Percentiles rank a stretch among this genome's conserved stretches.
Conservation (phyloP, 2,888 invertebrate species). For the Drosophila affinis region DNA sequence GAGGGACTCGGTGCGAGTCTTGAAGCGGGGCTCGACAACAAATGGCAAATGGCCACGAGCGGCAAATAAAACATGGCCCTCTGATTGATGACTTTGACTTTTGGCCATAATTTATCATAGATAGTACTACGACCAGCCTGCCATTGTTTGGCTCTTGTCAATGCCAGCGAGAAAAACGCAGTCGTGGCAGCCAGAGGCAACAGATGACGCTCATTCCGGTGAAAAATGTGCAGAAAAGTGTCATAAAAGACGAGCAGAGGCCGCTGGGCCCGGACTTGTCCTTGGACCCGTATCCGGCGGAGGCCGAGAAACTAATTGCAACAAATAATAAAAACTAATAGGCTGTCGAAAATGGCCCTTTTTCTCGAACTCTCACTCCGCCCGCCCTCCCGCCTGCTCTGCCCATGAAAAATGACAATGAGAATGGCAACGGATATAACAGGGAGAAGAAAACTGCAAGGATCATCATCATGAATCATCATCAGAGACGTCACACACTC, state of each 20-base stretch:
- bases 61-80: conserved; percentile 73
- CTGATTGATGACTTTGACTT: conserved; percentile 79
- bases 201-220: conserved; percentile 76
- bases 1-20: background rate
- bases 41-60: conserved; percentile 68
- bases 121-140: conserved; percentile 53
- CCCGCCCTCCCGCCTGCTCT: conserved; percentile 2
- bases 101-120: conserved; percentile 79
- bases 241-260: conserved; percentile 55
- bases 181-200: conserved; percentile 55
- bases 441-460: conserved; percentile 59
- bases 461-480: conserved; percentile 78
- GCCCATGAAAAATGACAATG: conserved; percentile 74
- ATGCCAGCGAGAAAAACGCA: conserved; percentile 52
- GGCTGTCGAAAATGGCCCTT: conserved; percentile 70
- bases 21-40: conserved; percentile 23
- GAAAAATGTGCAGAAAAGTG: conserved; percentile 75
- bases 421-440: conserved; percentile 47
- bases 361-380: background rate
- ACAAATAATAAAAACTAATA: conserved; percentile 81
- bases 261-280: background rate
- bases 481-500: conserved; percentile 60
- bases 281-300: conserved; percentile 8
- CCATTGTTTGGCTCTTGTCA: conserved; percentile 52
- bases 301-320: conserved; percentile 75